These are phyloP conservation scores for Argyrosomus regius DNA, from an alignment of 2,797 vertebrate genomes.

Conservation along the genomic window DNA sequence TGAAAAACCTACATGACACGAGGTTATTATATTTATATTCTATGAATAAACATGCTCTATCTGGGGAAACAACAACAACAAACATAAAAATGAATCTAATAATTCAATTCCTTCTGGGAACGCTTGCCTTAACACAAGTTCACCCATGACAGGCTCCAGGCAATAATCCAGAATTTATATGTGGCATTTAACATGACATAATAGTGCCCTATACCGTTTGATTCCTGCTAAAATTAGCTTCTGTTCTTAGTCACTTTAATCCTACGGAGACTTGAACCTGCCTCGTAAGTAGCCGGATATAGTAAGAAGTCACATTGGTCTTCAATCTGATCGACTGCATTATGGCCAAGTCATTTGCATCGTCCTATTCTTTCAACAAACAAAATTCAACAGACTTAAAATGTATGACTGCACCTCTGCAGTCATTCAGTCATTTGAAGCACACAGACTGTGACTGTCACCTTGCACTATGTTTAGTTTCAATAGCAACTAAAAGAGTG, in stretches of 20 bases:
- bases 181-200: conserved; percentile 11
- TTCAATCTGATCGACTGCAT: conserved; percentile 15
- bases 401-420: conserved; percentile 2
- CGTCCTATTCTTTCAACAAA: background rate
- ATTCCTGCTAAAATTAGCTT: conserved; percentile 36
- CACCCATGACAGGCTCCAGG: background rate
- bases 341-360: background rate
- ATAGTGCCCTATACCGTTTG: background rate
- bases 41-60: background rate
- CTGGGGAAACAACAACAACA: background rate
- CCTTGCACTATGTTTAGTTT: background rate
- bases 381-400: background rate
- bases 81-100: background rate
- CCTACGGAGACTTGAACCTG: conserved; percentile 29
- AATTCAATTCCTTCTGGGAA: background rate
- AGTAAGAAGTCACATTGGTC: conserved; percentile 5
- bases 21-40: background rate
- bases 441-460: background rate
- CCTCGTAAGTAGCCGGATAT: conserved; percentile 23
- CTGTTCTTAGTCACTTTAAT: conserved; percentile 43
- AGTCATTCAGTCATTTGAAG: background rate
- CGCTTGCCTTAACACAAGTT: background rate
- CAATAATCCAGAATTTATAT: conserved; percentile 2
- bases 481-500: background rate
- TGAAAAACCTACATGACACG: background rate